These are phyloP conservation scores for Capreolus pygargus DNA, from an alignment of 2,113 vertebrate genomes.

Conservation along the genomic window DNA sequence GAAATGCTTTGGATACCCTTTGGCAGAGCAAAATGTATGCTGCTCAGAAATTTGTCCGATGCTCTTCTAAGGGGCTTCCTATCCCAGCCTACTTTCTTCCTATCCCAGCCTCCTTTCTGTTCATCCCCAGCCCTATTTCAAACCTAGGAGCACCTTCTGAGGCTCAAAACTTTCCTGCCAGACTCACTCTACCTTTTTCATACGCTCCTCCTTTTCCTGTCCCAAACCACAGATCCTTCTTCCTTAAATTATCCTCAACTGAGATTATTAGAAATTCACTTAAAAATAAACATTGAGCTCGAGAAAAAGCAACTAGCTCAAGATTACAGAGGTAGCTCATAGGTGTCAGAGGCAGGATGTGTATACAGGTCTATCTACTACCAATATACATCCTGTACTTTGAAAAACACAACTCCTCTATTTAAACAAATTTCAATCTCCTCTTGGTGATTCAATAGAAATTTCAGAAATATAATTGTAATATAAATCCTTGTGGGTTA, in stretches of 20 bases:
- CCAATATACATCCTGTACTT: not conserved
- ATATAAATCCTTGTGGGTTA: not conserved
- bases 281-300: not conserved
- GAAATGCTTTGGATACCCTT: not conserved
- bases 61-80: not conserved
- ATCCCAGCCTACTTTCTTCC: not conserved
- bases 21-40: not conserved
- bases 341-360: not conserved
- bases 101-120: not conserved
- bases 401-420: not conserved
- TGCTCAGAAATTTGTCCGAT: not conserved
- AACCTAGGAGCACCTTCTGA: not conserved
- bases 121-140: not conserved
- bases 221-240: not conserved
- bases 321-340: not conserved
- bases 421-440: not conserved
- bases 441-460: not conserved
- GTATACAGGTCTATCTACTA: not conserved
- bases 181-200: not conserved
- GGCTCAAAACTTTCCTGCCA: not conserved
- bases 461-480: not conserved
- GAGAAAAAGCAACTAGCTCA: not conserved
- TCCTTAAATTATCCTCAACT: not conserved
- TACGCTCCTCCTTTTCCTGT: not conserved
- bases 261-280: not conserved